Percentiles rank a stretch among this genome's conserved stretches.
Conservation (phyloP, 2,113 vertebrate genomes). For the Sinocyclocheilus anophthalmus region DNA sequence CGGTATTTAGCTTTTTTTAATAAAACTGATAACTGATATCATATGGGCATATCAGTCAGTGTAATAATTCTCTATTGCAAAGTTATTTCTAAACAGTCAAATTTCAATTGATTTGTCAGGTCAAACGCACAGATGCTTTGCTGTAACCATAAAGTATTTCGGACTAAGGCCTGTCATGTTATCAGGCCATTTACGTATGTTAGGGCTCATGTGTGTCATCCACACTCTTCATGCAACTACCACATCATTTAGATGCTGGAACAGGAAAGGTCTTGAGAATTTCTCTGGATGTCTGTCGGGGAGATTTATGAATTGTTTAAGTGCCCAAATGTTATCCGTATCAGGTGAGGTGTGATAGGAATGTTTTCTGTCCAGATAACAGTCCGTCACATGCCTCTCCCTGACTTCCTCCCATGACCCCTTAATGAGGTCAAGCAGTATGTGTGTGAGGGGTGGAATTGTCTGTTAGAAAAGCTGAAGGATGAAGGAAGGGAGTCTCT, state of each 20-base stretch:
- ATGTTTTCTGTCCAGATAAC: conserved; percentile 59
- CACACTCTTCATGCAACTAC: neutral
- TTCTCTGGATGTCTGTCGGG: conserved; percentile 14
- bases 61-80: neutral
- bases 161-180: neutral
- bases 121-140: too few species aligned
- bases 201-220: neutral
- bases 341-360: conserved; percentile 47
- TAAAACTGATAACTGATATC: neutral
- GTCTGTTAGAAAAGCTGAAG: conserved; percentile 12
- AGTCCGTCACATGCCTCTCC: conserved; percentile 29
- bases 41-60: neutral
- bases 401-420: conserved; percentile 56
- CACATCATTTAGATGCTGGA: conserved; percentile 7
- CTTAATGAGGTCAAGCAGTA: conserved; percentile 54
- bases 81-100: neutral
- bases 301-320: conserved; percentile 38
- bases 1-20: neutral
- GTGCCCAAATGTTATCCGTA: conserved; percentile 49
- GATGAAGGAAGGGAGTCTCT: neutral
- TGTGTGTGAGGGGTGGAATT: conserved; percentile 4
- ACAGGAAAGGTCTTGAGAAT: conserved; percentile 12
- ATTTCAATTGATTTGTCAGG: neutral
- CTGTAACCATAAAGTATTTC: neutral
- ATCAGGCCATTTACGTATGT: neutral